Evolutionary conservation across 23 tunicate species (phyloP), one percentile per base, ranked within the genome.

Genomic region (Oikopleura dioica): DNA sequence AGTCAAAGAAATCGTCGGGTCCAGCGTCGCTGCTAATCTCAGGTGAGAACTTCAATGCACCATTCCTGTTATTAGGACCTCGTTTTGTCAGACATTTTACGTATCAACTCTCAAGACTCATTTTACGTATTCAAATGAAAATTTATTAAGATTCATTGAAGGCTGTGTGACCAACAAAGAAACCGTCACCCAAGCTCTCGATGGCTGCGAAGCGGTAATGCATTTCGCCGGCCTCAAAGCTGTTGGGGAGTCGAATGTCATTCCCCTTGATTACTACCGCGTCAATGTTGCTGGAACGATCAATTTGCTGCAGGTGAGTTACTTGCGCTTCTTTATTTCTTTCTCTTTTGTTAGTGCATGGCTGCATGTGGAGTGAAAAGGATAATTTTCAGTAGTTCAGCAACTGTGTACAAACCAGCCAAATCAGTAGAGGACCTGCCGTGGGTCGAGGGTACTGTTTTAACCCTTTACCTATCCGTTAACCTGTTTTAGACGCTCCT

Each of bases 211-310:
- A 29, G 81, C 84, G 35, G 91, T 89, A 24, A 89, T 89, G 51
- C 96, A 89, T 68, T 84, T 85, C 77, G 96, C 83, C 0, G 96
- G 92, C 16, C 84, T 84, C 38, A 89, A 89, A 78, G 96, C 96
- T 0, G 96, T 89, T 79, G 96, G 96, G 24, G 96, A 89, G 78
- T 84, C 91, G 28, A 89, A 84, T 69, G 75, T 77, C 58, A 37
- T 81, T 35, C 96, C 96, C 35, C 23, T 89, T 35, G 79, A 77
- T 79, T 89, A 89, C 68, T 89, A 89, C 68, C 78, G 83, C 35
- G 84, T 84, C 76, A 89, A 89, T 80, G 84, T 89, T 29, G 82
- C 77, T 35, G 89, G 89, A 80, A 50, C 35, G 16, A 16, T 44
- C 55, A 44, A 44, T 44, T 44, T 44, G 16, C 16, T 44, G 55